Evolutionary conservation across 2,113 vertebrate genomes (phyloP).

Genomic region (Leptosomus discolor): DNA sequence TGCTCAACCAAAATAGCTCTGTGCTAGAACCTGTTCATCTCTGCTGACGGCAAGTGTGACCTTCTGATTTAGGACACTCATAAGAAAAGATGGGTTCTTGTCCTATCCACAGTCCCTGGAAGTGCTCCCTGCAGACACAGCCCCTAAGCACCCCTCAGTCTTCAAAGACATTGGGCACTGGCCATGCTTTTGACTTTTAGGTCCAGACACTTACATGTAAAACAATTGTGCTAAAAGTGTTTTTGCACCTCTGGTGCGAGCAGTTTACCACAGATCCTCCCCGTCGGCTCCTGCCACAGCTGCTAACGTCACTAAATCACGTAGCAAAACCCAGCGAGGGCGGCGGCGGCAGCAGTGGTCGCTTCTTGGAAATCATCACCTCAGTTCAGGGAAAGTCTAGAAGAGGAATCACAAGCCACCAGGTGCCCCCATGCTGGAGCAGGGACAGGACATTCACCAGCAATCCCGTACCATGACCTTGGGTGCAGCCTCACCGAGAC

Average conservation of each 20-base stretch:
- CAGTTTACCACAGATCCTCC: background rate
- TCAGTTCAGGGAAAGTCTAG: background rate
- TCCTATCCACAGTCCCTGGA: background rate
- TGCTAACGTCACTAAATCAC: background rate
- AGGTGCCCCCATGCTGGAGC: fast-evolving
- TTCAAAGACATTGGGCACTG: background rate
- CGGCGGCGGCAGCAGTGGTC: fast-evolving
- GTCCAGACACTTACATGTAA: fast-evolving
- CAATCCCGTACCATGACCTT: background rate
- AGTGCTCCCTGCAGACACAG: background rate
- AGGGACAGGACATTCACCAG: fast-evolving
- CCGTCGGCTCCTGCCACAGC: fast-evolving
- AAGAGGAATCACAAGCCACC: background rate
- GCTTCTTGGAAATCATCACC: background rate
- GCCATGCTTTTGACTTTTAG: fast-evolving
- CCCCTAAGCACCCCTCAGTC: background rate
- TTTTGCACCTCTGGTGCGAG: background rate
- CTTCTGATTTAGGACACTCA: background rate
- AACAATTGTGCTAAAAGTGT: background rate
- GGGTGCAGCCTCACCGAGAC: background rate
- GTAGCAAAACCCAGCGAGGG: background rate
- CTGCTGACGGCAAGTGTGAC: background rate
- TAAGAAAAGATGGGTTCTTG: background rate
- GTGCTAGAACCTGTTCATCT: background rate
- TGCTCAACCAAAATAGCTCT: background rate